Percentiles rank a stretch among this genome's conserved stretches.
phyloP scores from a whole-genome alignment of 64 coral and sea anemone genomes.

The Stichodactyla mertensii region DNA sequence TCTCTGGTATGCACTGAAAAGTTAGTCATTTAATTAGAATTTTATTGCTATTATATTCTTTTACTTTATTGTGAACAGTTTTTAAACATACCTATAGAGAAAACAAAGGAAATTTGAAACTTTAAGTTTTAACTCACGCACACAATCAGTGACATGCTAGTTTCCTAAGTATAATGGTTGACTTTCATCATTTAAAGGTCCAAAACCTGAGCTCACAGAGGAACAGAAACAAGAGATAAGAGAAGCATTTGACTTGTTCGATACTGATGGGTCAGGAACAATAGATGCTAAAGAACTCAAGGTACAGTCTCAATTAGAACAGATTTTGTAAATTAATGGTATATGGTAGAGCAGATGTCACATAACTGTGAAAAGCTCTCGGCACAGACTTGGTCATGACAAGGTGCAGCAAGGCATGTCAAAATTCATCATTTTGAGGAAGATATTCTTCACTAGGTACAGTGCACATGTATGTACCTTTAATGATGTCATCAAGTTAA shows the following conservation, averaged over 20 bases:
- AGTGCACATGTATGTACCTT: not conserved
- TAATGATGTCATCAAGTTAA: too few relatives aligned
- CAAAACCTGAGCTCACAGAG: slow-evolving; percentile 98
- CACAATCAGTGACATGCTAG: not conserved
- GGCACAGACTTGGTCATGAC: too few relatives aligned
- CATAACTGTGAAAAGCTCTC: too few relatives aligned
- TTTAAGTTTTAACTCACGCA: too few relatives aligned
- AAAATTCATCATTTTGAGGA: too few relatives aligned
- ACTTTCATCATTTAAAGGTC: slow-evolving; percentile 42
- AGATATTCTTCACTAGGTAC: not conserved
- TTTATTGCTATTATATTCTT: not conserved
- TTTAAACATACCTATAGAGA: too few relatives aligned
- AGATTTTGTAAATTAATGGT: too few relatives aligned
- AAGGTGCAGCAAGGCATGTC: too few relatives aligned
- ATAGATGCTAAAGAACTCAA: slow-evolving; percentile 99
- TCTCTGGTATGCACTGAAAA: not conserved
- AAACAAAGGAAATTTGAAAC: too few relatives aligned
- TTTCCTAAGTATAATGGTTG: not conserved
- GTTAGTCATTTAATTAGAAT: not conserved
- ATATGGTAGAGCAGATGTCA: too few relatives aligned
- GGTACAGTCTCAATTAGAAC: slow-evolving; percentile 28
- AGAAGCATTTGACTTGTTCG: slow-evolving; percentile 99
- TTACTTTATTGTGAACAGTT: not conserved
- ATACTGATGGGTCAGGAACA: slow-evolving; percentile 99
- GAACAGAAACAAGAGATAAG: slow-evolving; percentile 99